These are phyloP conservation scores for Meteorus sp. DNA, from an alignment of 1,140 invertebrate species.

Conservation along the genomic window DNA sequence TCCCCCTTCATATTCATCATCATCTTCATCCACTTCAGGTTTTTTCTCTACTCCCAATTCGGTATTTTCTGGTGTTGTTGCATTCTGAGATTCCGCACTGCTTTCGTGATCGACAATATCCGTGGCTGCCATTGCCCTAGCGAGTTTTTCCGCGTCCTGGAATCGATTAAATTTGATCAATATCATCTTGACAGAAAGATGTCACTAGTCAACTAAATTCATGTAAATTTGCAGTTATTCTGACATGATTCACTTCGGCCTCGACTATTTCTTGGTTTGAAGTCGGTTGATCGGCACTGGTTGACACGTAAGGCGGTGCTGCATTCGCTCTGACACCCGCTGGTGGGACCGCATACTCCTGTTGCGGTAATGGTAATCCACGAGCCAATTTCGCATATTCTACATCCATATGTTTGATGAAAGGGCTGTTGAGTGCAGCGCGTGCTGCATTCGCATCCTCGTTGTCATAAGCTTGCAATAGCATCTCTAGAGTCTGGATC, in stretches of 20 bases:
- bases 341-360: constrained; percentile 60
- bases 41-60: not conserved
- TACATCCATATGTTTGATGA: constrained; percentile 94
- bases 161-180: not conserved
- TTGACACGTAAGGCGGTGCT: constrained; percentile 71
- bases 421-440: constrained; percentile 76
- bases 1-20: constrained; percentile 16
- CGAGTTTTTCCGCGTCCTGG: not conserved
- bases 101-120: not conserved
- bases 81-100: not conserved
- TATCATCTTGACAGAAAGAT: not conserved
- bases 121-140: not conserved
- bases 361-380: constrained; percentile 71
- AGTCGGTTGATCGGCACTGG: constrained; percentile 55
- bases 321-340: constrained; percentile 69
- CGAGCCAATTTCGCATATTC: constrained; percentile 85
- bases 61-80: not conserved
- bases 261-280: constrained; percentile 45
- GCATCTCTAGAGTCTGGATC: constrained; percentile 79
- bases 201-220: constrained; percentile 4
- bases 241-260: constrained; percentile 51
- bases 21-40: constrained; percentile 3
- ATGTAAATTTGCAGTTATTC: constrained; percentile 26
- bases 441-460: constrained; percentile 82
- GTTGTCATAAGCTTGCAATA: constrained; percentile 87